phyloP scores from a whole-genome alignment of 2,888 invertebrate species.

The Drosophila emarginata region DNA sequence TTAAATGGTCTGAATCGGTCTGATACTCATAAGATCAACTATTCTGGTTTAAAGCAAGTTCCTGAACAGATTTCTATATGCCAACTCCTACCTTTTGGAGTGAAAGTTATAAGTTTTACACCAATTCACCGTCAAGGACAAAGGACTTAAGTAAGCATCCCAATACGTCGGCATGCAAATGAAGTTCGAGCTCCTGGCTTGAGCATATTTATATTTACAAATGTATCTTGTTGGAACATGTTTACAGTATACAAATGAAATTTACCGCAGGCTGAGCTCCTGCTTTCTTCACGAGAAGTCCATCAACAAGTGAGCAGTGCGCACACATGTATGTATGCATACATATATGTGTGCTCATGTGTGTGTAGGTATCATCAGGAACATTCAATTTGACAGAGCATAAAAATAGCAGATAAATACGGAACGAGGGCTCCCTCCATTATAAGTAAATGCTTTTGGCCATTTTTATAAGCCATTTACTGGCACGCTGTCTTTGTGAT shows the following conservation, averaged over 20 bases:
- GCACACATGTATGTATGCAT: background rate
- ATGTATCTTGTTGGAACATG: slow-evolving; percentile 23
- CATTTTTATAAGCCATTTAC: slow-evolving; percentile 14
- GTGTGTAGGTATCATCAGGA: background rate
- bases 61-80: background rate
- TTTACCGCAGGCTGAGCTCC: slow-evolving; percentile 24
- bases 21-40: no score
- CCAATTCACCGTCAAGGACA: background rate
- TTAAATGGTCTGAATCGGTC: no score
- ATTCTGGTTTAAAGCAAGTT: background rate
- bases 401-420: background rate
- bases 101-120: background rate
- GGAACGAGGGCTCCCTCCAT: background rate
- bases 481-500: slow-evolving; percentile 20
- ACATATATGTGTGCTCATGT: no score
- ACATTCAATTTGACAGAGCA: slow-evolving; percentile 15
- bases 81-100: background rate
- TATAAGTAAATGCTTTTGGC: slow-evolving; percentile 6
- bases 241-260: slow-evolving; percentile 43
- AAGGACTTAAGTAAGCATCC: background rate
- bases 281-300: background rate
- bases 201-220: slow-evolving; percentile 10
- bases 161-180: slow-evolving; percentile 34
- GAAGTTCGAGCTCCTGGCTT: slow-evolving; percentile 27
- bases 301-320: background rate